Evolutionary conservation across 2,888 invertebrate species (phyloP).

Genomic region (Eristalis tenax): DNA sequence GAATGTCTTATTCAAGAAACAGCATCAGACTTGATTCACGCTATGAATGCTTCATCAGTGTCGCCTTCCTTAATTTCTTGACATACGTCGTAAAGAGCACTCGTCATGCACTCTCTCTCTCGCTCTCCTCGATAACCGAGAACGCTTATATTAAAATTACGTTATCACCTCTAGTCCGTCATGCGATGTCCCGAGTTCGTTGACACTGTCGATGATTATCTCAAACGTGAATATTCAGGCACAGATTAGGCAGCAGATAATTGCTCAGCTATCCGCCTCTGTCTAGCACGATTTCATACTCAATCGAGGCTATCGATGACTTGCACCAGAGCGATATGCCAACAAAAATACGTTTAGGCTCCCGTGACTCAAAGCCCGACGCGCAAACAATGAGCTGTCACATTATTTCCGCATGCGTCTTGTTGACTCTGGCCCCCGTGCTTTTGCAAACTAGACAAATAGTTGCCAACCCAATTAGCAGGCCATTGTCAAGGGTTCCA

Average conservation of each 20-base stretch:
- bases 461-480: conserved; percentile 56
- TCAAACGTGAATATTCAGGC: background rate
- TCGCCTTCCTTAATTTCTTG: too few species aligned
- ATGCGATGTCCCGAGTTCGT: background rate
- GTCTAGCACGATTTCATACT: background rate
- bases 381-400: conserved; percentile 24
- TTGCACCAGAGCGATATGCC: background rate
- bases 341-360: background rate
- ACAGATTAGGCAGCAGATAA: background rate
- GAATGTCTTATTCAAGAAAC: too few species aligned
- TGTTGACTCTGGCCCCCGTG: conserved; percentile 16
- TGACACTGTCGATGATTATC: background rate
- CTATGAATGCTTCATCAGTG: too few species aligned
- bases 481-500: conserved; percentile 53
- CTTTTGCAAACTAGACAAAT: conserved; percentile 57
- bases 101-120: too few species aligned
- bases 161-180: background rate
- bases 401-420: conserved; percentile 40
- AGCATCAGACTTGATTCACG: too few species aligned
- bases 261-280: too few species aligned
- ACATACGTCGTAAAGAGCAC: too few species aligned
- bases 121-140: too few species aligned
- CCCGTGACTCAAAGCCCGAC: background rate
- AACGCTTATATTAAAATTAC: background rate
- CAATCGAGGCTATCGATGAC: background rate